phyloP scores from a whole-genome alignment of 2,113 vertebrate genomes.

The Mesembrinibis cayennensis region DNA sequence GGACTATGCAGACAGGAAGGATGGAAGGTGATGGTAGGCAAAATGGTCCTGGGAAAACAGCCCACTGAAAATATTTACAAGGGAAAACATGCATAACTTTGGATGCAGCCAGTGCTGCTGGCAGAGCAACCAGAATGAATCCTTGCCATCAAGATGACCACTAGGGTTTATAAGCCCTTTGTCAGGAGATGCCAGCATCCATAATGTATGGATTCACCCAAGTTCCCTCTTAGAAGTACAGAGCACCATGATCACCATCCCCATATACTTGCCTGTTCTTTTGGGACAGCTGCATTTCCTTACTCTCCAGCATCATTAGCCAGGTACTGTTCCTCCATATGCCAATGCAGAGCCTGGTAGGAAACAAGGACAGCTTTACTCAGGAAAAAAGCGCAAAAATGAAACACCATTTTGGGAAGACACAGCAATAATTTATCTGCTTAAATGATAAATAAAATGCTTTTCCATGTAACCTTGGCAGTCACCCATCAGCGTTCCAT shows the following conservation, averaged over 20 bases:
- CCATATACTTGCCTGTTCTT: background rate
- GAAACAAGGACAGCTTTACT: conserved; percentile 9
- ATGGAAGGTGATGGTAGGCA: background rate
- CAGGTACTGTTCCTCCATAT: background rate
- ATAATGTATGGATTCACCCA: background rate
- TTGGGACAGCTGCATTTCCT: background rate
- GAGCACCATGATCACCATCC: background rate
- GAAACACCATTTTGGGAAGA: background rate
- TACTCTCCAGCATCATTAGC: background rate
- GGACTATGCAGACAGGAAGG: background rate
- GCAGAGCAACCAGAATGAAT: background rate
- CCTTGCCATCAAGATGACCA: background rate
- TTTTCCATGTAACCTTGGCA: conserved; percentile 15
- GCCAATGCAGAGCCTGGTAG: background rate
- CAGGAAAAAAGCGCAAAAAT: background rate
- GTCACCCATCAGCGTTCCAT: accelerated
- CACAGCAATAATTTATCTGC: conserved; percentile 1
- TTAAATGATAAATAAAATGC: background rate
- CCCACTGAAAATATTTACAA: conserved; percentile 37
- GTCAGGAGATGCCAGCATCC: background rate
- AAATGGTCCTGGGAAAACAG: conserved; percentile 4
- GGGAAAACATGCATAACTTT: background rate
- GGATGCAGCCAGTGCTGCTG: background rate
- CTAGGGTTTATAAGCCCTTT: background rate
- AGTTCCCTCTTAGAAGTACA: background rate